A percentile compares a stretch with the other conserved stretches of the same genome.
phyloP scores from a whole-genome alignment of 2,888 invertebrate species.

The Panzeria rudis region DNA sequence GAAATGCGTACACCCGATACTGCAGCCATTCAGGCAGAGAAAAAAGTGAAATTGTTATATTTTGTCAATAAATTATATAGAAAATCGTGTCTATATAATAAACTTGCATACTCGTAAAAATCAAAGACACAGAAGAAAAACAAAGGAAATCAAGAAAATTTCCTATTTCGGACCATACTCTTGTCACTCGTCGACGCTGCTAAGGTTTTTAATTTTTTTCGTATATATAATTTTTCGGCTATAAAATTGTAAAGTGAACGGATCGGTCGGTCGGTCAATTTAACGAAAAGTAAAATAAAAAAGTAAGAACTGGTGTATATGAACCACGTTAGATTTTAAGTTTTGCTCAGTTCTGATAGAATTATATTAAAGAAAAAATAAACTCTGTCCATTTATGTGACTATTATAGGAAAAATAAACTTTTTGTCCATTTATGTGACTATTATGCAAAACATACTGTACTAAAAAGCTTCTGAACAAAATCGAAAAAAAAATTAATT shows the following conservation, averaged over 20 bases:
- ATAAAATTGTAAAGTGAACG: constrained; percentile 49
- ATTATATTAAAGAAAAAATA: constrained; percentile 13
- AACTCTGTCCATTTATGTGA: background rate
- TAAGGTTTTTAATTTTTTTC: constrained; percentile 14
- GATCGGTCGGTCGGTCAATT: constrained; percentile 45
- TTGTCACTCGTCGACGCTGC: constrained; percentile 3
- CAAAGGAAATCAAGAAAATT: constrained; percentile 26
- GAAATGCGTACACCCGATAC: constrained; percentile 63
- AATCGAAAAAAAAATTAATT: constrained; percentile 43
- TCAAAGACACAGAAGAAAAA: constrained; percentile 9
- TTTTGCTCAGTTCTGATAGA: constrained; percentile 33
- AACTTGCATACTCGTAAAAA: constrained; percentile 2
- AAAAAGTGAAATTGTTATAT: constrained; percentile 66
- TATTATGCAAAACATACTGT: constrained; percentile 71
- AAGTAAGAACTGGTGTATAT: constrained; percentile 26
- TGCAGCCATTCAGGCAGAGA: constrained; percentile 61
- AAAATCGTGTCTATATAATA: constrained; percentile 46
- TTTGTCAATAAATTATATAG: constrained; percentile 36
- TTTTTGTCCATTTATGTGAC: constrained; percentile 21
- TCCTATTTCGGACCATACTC: constrained; percentile 16
- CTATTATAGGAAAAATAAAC: background rate
- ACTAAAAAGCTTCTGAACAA: constrained; percentile 66
- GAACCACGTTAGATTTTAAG: constrained; percentile 56
- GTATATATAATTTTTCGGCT: constrained; percentile 12
- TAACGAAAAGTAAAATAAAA: constrained; percentile 17